Evolutionary conservation across 2,113 vertebrate species (phyloP).

Genomic region (Buteo buteo): DNA sequence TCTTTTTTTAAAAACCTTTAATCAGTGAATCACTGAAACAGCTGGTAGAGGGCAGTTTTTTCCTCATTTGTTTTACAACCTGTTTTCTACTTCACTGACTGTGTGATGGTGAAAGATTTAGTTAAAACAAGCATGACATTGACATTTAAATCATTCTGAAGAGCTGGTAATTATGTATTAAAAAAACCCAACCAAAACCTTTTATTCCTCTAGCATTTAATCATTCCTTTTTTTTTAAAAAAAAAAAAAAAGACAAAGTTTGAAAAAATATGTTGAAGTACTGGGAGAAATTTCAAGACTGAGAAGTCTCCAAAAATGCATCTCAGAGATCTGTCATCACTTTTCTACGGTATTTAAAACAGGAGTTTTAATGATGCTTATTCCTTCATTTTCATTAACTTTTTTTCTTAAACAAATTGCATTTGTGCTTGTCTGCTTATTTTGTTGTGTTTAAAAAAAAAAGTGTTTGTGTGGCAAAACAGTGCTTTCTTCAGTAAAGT

Average conservation of each 20-base stretch:
- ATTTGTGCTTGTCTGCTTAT: background rate
- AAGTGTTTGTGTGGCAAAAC: background rate
- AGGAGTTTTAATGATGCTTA: background rate
- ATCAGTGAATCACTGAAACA: constrained; percentile 4
- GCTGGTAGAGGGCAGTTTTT: background rate
- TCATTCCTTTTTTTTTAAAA: background rate
- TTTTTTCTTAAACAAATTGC: background rate
- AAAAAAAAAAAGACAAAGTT: background rate
- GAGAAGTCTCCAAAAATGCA: background rate
- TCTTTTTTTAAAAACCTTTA: background rate
- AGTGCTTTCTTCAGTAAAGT: background rate
- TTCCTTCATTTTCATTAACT: background rate
- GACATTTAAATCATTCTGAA: constrained; percentile 10
- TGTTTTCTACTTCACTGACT: background rate
- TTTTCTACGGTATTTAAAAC: background rate
- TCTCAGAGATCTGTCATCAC: background rate
- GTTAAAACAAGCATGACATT: background rate
- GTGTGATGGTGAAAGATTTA: background rate
- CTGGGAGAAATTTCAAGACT: background rate
- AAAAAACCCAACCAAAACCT: background rate
- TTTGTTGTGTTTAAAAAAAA: background rate
- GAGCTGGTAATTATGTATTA: background rate
- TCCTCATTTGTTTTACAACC: background rate
- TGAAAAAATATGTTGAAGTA: background rate
- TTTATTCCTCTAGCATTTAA: background rate